Percentiles rank a stretch among this genome's conserved stretches.
Evolutionary conservation across 1,140 invertebrate genomes (phyloP).

Genomic region (Acromyrmex charruanus): DNA sequence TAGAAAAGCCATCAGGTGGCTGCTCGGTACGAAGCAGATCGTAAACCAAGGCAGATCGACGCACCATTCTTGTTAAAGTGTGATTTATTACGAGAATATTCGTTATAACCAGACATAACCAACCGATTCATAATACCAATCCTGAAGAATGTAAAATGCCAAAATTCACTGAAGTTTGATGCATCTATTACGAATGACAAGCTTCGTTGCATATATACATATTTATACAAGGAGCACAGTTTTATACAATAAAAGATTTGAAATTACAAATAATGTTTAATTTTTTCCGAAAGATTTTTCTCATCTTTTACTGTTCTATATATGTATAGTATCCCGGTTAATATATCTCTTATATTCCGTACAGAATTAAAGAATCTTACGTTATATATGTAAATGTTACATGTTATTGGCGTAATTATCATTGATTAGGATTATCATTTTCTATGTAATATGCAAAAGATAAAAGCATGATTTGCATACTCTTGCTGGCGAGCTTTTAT

Average conservation of each 20-base stretch:
- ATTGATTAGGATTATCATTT: constrained; percentile 8
- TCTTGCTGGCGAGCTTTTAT: constrained; percentile 18
- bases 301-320: not conserved
- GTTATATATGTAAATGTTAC: not conserved
- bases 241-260: not conserved
- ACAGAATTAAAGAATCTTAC: not conserved
- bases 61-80: constrained; percentile 67
- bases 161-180: constrained; percentile 24
- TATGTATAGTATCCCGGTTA: not conserved
- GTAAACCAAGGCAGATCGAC: constrained; percentile 77
- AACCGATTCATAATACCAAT: not conserved
- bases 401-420: not conserved
- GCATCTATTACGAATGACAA: not conserved
- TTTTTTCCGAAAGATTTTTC: not conserved
- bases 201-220: not conserved
- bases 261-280: not conserved
- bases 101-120: not conserved
- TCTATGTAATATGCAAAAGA: not conserved
- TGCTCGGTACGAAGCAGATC: constrained; percentile 73
- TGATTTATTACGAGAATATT: constrained; percentile 22
- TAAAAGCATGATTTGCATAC: constrained; percentile 14
- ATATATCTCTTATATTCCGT: not conserved
- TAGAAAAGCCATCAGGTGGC: constrained; percentile 68
- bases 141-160: constrained; percentile 10
- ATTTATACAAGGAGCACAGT: not conserved